These are phyloP conservation scores for Zosterops hypoxanthus DNA, from an alignment of 2,113 vertebrate species.

Conservation along the genomic window DNA sequence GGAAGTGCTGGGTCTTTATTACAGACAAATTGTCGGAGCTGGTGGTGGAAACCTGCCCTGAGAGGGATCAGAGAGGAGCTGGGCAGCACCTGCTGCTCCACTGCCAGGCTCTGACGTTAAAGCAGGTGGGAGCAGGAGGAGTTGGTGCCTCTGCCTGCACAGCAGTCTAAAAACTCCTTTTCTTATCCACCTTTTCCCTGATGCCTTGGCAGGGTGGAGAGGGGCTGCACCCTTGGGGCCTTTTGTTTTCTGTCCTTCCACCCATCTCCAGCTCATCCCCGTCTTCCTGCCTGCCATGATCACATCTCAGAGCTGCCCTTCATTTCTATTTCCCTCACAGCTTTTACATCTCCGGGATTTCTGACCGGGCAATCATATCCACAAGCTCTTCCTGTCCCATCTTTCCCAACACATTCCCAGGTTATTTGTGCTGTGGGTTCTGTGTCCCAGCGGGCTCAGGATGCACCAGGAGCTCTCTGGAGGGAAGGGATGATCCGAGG, in stretches of 20 bases:
- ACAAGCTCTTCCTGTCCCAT: no score
- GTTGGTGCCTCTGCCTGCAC: not conserved
- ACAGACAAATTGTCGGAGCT: not conserved
- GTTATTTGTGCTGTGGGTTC: not conserved
- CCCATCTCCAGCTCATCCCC: no score
- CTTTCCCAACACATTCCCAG: no score
- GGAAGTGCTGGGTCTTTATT: not conserved
- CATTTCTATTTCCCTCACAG: no score
- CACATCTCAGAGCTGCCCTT: no score
- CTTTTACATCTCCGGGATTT: no score
- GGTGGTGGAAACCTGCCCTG: not conserved
- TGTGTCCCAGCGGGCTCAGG: fast-evolving
- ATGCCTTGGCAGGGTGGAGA: no score
- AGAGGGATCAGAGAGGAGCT: not conserved
- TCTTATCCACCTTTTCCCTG: no score
- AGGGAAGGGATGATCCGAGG: not conserved
- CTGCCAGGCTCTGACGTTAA: not conserved
- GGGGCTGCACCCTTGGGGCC: no score
- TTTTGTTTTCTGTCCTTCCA: no score
- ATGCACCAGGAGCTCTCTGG: not conserved
- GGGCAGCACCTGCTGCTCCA: not conserved
- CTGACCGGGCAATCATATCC: no score
- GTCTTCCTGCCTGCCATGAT: no score
- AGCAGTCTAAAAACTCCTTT: not conserved
- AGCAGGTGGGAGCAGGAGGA: not conserved